A percentile compares a stretch with the other conserved stretches of the same genome.
Evolutionary conservation across 2,113 vertebrate species (phyloP).

Genomic region (Rhizomys pruinosus): DNA sequence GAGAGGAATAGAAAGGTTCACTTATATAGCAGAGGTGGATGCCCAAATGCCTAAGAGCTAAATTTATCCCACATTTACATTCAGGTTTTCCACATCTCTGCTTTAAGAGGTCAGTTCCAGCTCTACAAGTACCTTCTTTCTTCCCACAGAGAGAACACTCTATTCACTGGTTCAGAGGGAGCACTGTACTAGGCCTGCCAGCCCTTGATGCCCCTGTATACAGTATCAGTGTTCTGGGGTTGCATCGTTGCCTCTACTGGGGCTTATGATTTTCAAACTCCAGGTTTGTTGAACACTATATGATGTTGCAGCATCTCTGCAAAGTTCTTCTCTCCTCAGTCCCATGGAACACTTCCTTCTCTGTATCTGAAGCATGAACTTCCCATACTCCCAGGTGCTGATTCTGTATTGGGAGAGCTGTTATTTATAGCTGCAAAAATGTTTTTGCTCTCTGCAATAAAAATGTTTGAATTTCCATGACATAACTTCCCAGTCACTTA

Average conservation of each 20-base stretch:
- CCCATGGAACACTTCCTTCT: not conserved
- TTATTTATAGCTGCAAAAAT: not conserved
- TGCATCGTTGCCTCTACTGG: not conserved
- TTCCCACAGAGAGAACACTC: too few relatives aligned
- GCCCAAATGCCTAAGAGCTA: too few relatives aligned
- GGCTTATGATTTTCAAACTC: not conserved
- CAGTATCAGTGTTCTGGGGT: not conserved
- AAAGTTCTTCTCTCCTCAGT: not conserved
- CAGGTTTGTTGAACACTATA: not conserved
- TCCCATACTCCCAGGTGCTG: not conserved
- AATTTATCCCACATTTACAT: too few relatives aligned
- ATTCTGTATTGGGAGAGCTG: not conserved
- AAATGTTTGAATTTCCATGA: not conserved
- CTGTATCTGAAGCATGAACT: not conserved
- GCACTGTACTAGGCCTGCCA: too few relatives aligned
- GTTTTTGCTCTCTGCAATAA: not conserved
- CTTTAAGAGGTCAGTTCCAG: too few relatives aligned
- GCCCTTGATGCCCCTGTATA: too few relatives aligned
- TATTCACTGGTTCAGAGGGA: too few relatives aligned
- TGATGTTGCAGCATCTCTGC: not conserved
- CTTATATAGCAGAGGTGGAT: too few relatives aligned
- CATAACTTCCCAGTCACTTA: not conserved
- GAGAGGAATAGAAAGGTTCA: too few relatives aligned
- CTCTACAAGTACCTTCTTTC: too few relatives aligned
- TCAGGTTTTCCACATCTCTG: too few relatives aligned